Evolutionary conservation across 2,888 invertebrate species (phyloP).

Genomic region (Polyploca ridens): DNA sequence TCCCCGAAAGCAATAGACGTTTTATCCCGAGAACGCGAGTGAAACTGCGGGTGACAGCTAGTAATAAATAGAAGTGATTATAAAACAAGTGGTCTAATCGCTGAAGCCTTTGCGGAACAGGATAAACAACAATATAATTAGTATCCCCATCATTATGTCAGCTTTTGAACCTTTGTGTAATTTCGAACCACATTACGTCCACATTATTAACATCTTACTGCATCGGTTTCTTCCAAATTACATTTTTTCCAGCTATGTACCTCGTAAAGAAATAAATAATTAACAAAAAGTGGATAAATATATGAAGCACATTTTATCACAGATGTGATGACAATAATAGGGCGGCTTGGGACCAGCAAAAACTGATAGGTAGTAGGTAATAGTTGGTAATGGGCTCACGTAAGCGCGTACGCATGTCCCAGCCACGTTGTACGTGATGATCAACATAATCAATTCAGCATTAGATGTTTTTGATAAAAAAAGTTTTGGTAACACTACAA

Average conservation of each 20-base stretch:
- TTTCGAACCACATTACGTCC: too few relatives aligned
- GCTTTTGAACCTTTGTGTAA: too few relatives aligned
- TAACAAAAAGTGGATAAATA: neutral
- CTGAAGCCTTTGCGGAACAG: too few relatives aligned
- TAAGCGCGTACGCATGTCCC: constrained; percentile 21
- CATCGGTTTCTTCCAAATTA: too few relatives aligned
- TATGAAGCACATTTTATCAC: constrained; percentile 15
- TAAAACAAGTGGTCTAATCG: too few relatives aligned
- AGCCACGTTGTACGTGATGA: constrained; percentile 35
- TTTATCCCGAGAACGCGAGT: too few relatives aligned
- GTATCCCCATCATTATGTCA: too few relatives aligned
- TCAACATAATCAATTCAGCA: constrained; percentile 34
- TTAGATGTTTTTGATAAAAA: neutral
- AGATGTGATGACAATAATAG: constrained; percentile 38
- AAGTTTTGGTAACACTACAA: neutral
- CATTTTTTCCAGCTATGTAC: neutral
- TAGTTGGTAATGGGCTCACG: constrained; percentile 31
- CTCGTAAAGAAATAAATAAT: neutral
- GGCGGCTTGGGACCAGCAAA: constrained; percentile 32
- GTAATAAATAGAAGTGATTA: too few relatives aligned
- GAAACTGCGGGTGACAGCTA: too few relatives aligned
- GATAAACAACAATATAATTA: too few relatives aligned
- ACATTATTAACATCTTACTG: too few relatives aligned
- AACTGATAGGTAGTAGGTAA: constrained; percentile 21
- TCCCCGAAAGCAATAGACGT: too few relatives aligned